A percentile compares a stretch with the other conserved stretches of the same genome.
These are phyloP conservation scores for Anguilla megastoma DNA, from an alignment of 2,797 vertebrate genomes.

Conservation along the genomic window DNA sequence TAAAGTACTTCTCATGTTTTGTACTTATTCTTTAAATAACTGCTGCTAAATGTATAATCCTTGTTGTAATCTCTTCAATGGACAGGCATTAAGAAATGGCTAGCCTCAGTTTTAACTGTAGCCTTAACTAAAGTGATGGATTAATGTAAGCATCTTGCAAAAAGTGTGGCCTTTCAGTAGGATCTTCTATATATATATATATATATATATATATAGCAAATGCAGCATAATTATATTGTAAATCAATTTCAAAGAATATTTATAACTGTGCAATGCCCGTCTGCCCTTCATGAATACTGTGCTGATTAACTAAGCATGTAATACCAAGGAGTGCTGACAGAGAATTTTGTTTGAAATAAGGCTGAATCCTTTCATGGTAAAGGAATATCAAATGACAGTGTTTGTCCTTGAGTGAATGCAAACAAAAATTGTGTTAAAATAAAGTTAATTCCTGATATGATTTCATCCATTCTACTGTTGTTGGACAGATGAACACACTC, in stretches of 20 bases:
- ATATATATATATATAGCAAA: not conserved
- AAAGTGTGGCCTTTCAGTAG: constrained; percentile 40
- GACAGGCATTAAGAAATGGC: constrained; percentile 74
- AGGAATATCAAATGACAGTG: not conserved
- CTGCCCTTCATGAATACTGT: not conserved
- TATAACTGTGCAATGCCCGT: not conserved
- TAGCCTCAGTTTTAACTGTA: constrained; percentile 66
- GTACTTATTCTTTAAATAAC: constrained; percentile 75
- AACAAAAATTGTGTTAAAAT: not conserved
- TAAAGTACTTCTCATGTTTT: constrained; percentile 77
- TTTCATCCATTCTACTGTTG: not conserved
- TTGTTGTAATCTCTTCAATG: constrained; percentile 75
- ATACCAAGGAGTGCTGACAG: not conserved
- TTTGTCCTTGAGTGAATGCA: not conserved
- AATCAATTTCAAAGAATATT: not conserved
- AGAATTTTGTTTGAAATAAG: not conserved
- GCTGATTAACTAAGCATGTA: not conserved
- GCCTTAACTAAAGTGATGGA: constrained; percentile 76
- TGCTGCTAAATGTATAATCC: constrained; percentile 78
- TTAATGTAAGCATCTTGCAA: constrained; percentile 68
- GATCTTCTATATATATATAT: constrained; percentile 32
- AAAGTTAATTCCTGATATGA: not conserved
- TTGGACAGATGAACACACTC: not conserved
- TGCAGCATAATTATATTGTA: not conserved
- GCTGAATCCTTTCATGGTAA: not conserved